Evolutionary conservation across 37 sponge, comb jelly and placozoan genomes (phyloP), one percentile per base, ranked within the genome.

Genomic region (Halisarca cf. caerulea): DNA sequence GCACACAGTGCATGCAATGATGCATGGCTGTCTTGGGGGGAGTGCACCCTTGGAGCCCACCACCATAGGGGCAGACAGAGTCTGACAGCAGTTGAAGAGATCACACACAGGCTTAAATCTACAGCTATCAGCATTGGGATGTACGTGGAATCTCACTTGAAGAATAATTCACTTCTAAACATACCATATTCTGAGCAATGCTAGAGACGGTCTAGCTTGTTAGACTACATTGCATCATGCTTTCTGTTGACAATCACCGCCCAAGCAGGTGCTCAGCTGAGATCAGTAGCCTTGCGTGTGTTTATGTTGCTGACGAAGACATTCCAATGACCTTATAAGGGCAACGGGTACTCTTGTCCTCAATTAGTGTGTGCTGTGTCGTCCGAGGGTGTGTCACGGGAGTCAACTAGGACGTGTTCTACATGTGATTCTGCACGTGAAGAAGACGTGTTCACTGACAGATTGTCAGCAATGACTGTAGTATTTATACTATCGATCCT

Each of bases 351-450:
- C 4, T 6, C 4, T n/a, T 8, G 33, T 68, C 17, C 34, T 8
- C 25, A n/a, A n/a, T n/a, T n/a, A n/a, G n/a, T n/a, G n/a, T n/a
- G n/a, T n/a, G n/a, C n/a, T 47, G 11, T 0, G 33, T 1, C 33
- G 11, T 3, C 14, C 69, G 69, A 68, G 69, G 69, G 69, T 68
- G 69, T 68, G 69, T 68, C 69, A 30, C 17, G 69, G 69, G 69
- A 28, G 69, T 27, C 35, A 28, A 27, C 69, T 30, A 33, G 9
- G 11, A 11, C 51, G 11, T 47, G 51, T 47, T 47, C 11, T 14
- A 47, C 69, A 68, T 68, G 69, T 68, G 69, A 68, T 68, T 68
- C 28, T 4, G 28, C 69, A 62, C 69, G 69, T 68, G 69, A 68
- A 68, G 69, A 27, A 1, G 34, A 30, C 69, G 69, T 68, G 69